Percentiles rank a stretch among this genome's conserved stretches.
Evolutionary conservation across 1,140 invertebrate species (phyloP).

Genomic region (Planococcus citri): DNA sequence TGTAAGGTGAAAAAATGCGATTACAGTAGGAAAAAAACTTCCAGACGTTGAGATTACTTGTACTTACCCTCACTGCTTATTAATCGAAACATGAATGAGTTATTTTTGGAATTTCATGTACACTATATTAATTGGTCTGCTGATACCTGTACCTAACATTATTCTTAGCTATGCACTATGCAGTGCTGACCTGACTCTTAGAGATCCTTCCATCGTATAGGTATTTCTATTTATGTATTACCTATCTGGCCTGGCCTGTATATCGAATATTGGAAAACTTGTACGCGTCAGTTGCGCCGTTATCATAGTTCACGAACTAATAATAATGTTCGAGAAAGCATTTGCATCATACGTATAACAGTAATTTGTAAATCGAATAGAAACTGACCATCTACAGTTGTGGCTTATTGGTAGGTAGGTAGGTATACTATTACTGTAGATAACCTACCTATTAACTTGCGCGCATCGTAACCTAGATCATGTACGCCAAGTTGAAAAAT

Average conservation of each 20-base stretch:
- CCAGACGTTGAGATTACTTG: background rate
- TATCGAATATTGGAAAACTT: background rate
- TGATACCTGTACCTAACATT: too few species aligned
- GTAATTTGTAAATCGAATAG: background rate
- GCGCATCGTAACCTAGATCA: background rate
- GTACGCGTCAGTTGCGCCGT: background rate
- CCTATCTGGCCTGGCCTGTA: too few species aligned
- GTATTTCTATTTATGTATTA: too few species aligned
- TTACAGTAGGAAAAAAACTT: background rate
- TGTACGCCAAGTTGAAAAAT: background rate
- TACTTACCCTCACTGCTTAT: background rate
- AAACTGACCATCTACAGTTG: background rate
- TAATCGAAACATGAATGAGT: background rate
- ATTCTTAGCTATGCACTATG: too few species aligned
- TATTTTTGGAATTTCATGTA: background rate
- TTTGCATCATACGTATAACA: background rate
- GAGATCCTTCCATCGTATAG: too few species aligned
- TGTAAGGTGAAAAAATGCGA: conserved; percentile 1
- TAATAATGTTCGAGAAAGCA: background rate
- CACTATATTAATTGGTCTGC: background rate
- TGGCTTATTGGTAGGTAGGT: background rate
- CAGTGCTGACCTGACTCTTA: too few species aligned
- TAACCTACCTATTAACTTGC: background rate
- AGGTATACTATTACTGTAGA: background rate
- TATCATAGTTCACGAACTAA: background rate